A percentile compares a stretch with the other conserved stretches of the same genome.
Evolutionary conservation across 2,888 invertebrate genomes (phyloP).

Genomic region (Unio delphinus): DNA sequence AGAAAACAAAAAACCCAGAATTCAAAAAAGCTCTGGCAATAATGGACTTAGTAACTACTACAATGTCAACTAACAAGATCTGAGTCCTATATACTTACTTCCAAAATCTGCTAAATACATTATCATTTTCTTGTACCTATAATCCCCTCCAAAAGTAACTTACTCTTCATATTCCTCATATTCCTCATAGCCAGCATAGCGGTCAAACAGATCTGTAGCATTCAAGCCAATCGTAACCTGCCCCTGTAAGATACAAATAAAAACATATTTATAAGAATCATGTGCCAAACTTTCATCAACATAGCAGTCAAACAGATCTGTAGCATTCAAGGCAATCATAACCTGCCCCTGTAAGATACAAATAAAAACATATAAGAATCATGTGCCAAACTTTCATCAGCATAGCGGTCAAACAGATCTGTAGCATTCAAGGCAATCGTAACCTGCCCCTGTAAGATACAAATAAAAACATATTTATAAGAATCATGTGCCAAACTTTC

Average conservation of each 20-base stretch:
- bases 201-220: conserved; percentile 92
- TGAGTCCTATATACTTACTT: too few relatives aligned
- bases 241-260: conserved; percentile 74
- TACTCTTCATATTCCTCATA: conserved; percentile 17
- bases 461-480: not conserved
- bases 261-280: not conserved
- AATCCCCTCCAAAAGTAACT: conserved; percentile 2
- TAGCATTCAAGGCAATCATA: too few relatives aligned
- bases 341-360: too few relatives aligned
- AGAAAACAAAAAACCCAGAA: too few relatives aligned
- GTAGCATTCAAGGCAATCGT: conserved; percentile 92
- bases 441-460: conserved; percentile 79
- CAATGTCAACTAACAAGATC: too few relatives aligned
- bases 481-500: too few relatives aligned
- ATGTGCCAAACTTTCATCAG: conserved; percentile 61
- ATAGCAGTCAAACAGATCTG: too few relatives aligned
- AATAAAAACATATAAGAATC: too few relatives aligned
- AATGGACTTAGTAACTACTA: too few relatives aligned
- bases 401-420: conserved; percentile 90
- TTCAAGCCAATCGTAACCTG: conserved; percentile 89
- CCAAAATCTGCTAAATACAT: too few relatives aligned
- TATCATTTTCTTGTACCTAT: not conserved
- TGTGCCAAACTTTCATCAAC: too few relatives aligned
- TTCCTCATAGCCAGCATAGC: conserved; percentile 78
- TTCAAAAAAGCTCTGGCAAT: too few relatives aligned